Evolutionary conservation across 2,888 invertebrate species (phyloP), one percentile per base, ranked within the genome.

Genomic region (Sepioteuthis lessoniana): DNA sequence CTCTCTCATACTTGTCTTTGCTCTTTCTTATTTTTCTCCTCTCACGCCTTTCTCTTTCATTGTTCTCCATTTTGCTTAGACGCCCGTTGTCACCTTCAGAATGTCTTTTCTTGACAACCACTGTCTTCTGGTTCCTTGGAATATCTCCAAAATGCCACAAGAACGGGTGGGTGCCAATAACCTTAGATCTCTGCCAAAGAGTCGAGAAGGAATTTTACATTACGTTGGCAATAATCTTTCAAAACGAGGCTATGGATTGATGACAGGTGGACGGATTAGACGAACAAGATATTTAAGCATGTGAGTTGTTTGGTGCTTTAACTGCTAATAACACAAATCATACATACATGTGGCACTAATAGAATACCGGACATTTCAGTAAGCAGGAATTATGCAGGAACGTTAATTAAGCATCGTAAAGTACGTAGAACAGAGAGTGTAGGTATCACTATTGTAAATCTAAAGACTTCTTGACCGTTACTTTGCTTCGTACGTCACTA

Each of bases 211-310:
- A 76, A n/a, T n/a, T 13, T n/a, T n/a, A 10, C 76, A n/a, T n/a
- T 76, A 76, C 76, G 76, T 19, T 76, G n/a, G n/a, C 76, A 76
- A 76, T 76, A 21, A 76, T 76, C 76, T n/a, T n/a, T 76, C 76
- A n/a, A n/a, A 76, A 76, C n/a, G 19, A 76, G 76, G 76, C 76
- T 76, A 76, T 76, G 76, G n/a, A 76, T 76, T 76, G n/a, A 76
- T 35, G 76, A 76, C 76, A 76, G 76, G n/a, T n/a, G 76, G 76
- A n/a, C 76, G 16, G 8, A 76, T 76, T 3, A n/a, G 76, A 76
- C 16, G 10, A 76, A 76, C 76, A n/a, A 76, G n/a, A 76, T 76
- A 2, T 13, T 35, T 21, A n/a, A n/a, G n/a, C 4, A 16, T n/a
- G n/a, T 19, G n/a, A 7, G 60, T 8, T 31, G 21, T 16, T 4